Conservation (phyloP, 2,888 invertebrate species). For the Dyspetes luteomarginatus region DNA sequence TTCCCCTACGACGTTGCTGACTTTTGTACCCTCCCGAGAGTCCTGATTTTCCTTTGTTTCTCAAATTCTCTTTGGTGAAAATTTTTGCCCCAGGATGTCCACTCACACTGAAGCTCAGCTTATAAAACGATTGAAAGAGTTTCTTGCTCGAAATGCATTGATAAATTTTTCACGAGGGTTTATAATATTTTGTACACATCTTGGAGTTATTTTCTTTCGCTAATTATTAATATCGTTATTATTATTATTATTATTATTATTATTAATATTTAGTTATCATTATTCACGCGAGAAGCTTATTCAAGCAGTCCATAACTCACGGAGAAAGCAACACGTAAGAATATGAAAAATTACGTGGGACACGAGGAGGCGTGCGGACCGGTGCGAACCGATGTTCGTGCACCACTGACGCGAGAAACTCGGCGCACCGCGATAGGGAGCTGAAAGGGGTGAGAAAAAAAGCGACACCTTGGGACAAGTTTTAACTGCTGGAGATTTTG, state of each 20-base stretch:
- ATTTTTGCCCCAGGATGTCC: too few relatives aligned
- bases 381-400: slow-evolving; percentile 76
- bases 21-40: not conserved
- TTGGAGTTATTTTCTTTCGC: not conserved
- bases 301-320: not conserved
- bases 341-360: not conserved
- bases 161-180: too few relatives aligned
- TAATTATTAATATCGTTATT: not conserved
- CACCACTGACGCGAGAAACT: slow-evolving; percentile 66
- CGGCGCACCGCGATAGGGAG: slow-evolving; percentile 20
- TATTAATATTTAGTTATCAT: too few relatives aligned
- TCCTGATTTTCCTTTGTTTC: too few relatives aligned
- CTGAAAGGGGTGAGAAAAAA: slow-evolving; percentile 47
- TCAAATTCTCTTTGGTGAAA: too few relatives aligned
- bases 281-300: not conserved
- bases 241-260: not conserved
- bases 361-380: slow-evolving; percentile 68
- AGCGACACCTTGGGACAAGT: slow-evolving; percentile 31
- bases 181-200: too few relatives aligned
- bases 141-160: too few relatives aligned
- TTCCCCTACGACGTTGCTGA: not conserved
- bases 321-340: slow-evolving; percentile 3
- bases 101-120: too few relatives aligned
- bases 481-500: slow-evolving; percentile 19
- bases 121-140: too few relatives aligned